Percentiles rank a stretch among this genome's conserved stretches.
Conservation (phyloP, 1,140 invertebrate genomes). For the Diabrotica virgifera region DNA sequence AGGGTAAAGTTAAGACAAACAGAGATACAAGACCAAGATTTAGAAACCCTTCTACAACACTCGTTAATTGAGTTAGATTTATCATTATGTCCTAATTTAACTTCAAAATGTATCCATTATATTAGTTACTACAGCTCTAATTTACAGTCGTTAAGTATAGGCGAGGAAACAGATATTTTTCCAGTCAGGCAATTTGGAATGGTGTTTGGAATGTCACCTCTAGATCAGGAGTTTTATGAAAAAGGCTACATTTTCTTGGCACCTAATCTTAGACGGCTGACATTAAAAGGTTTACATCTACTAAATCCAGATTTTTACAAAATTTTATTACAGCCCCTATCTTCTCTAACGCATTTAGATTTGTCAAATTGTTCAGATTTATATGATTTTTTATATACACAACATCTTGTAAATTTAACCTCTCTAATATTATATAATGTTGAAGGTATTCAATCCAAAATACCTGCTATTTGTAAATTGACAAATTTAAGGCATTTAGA, state of each 20-base stretch:
- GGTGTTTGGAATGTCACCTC: constrained; percentile 40
- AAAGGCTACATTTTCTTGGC: constrained; percentile 59
- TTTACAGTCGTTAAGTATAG: constrained; percentile 49
- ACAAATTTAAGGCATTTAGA: constrained; percentile 71
- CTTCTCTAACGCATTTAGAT: constrained; percentile 72
- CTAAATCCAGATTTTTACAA: constrained; percentile 52
- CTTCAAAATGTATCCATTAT: constrained; percentile 45
- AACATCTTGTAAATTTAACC: constrained; percentile 61
- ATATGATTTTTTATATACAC: constrained; percentile 56
- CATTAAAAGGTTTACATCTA: constrained; percentile 56
- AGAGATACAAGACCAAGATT: constrained; percentile 66
- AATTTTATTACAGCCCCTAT: constrained; percentile 57
- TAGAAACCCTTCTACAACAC: constrained; percentile 67
- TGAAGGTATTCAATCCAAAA: constrained; percentile 52
- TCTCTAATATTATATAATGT: constrained; percentile 78
- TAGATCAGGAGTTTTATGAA: constrained; percentile 47
- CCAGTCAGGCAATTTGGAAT: constrained; percentile 31
- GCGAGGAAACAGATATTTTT: constrained; percentile 50
- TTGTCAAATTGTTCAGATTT: constrained; percentile 68
- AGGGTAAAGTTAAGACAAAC: constrained; percentile 67
- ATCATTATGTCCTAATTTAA: constrained; percentile 66
- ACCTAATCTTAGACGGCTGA: constrained; percentile 63
- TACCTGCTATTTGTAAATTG: constrained; percentile 58
- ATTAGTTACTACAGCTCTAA: constrained; percentile 48
- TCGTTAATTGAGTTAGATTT: constrained; percentile 71